Evolutionary conservation across 2,888 invertebrate species (phyloP), one percentile per base, ranked within the genome.

Genomic region (Drosophila kanekoi): DNA sequence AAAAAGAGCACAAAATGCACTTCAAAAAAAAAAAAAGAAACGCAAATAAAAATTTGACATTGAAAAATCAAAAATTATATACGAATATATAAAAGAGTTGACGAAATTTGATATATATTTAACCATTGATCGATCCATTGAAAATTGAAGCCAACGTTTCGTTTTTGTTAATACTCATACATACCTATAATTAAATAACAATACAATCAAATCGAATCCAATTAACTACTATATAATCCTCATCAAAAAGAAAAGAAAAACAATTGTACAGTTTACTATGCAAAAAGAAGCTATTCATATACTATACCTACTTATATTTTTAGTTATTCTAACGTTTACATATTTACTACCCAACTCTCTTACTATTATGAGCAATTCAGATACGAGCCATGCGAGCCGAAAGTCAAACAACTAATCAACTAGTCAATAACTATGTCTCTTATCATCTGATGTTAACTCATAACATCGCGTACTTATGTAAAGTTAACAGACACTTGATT

Each of bases 111-210:
- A 58, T 49, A 70, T 52, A 49, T 68, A 56, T 18, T 18, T 49
- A 70, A 14, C 44, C 54, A 69, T 66, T 70, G 16, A 40, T 28
- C 28, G 58, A 71, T 64, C 51, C 54, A 67, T 67, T 54, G 20
- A 47, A 48, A 77, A 68, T 54, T 54, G 58, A 69, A 61, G 58
- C 57, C 35, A 76, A 70, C 65, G 79, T 79, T 79, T 72, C 77
- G 67, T 69, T 77, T 78, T 62, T 74, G 74, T 78, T 74, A 65
- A 73, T 64, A 70, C 43, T 74, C 72, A 56, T 77, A 77, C 56
- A 66, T 58, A 67, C 44, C n/a, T 68, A 67, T 70, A 59, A 77
- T 49, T 61, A 57, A 62, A 62, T 53, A 71, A 74, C 40, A 77
- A 60, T 72, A 45, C 44, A 74, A 73, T 72, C 78, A 61, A 73